These are phyloP conservation scores for Suricata suricatta DNA, from an alignment of 2,113 vertebrate species.

Conservation along the genomic window DNA sequence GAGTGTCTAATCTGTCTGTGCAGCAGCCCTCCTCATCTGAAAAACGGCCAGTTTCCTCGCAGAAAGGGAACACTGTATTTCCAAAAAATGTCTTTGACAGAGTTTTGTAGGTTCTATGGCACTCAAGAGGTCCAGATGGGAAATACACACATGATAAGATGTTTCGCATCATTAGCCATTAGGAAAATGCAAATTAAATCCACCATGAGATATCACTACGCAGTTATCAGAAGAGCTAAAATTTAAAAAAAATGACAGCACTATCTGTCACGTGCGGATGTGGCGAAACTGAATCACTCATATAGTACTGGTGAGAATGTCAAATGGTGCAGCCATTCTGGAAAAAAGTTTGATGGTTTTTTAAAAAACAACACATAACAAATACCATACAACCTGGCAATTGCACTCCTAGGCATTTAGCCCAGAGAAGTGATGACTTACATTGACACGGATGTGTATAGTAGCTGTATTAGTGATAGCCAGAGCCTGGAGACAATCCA, in stretches of 20 bases:
- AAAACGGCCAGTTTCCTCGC: background rate
- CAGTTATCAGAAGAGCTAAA: background rate
- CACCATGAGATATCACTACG: background rate
- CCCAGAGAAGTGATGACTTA: background rate
- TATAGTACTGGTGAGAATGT: background rate
- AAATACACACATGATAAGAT: background rate
- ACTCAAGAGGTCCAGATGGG: background rate
- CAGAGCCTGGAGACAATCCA: background rate
- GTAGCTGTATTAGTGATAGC: background rate
- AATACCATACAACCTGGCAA: too few relatives aligned
- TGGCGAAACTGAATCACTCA: background rate
- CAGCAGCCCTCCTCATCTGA: background rate
- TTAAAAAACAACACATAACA: background rate
- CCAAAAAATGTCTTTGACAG: background rate
- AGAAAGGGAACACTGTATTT: background rate
- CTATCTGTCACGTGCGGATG: too few relatives aligned
- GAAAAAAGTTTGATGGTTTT: background rate
- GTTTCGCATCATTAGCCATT: background rate
- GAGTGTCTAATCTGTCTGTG: background rate
- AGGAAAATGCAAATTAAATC: background rate
- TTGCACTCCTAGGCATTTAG: background rate
- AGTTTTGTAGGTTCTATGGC: background rate
- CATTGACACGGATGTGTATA: background rate
- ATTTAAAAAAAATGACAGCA: background rate
- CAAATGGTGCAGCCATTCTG: background rate